Percentiles rank a stretch among this genome's conserved stretches.
Conservation (phyloP, 2,113 vertebrate genomes). For the Gadus macrocephalus region DNA sequence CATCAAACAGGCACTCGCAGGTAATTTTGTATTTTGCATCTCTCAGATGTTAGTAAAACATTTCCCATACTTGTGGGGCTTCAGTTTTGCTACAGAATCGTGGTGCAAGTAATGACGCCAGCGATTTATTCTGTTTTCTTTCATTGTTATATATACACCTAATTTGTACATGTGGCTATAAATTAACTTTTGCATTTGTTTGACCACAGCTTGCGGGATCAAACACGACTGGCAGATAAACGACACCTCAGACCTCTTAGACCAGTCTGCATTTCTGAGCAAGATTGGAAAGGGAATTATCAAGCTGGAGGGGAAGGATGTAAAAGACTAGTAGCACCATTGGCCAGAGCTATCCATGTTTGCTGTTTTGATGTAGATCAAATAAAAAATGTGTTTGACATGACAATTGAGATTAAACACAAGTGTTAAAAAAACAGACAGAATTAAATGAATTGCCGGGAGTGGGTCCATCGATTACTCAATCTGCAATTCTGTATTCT, state of each 20-base stretch:
- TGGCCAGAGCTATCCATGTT: background rate
- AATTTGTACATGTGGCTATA: background rate
- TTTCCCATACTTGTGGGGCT: too few species aligned
- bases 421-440: too few species aligned
- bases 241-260: conserved; percentile 56
- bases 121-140: too few species aligned
- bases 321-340: conserved; percentile 38
- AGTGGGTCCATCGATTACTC: too few species aligned
- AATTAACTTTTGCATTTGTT: background rate
- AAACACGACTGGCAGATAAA: conserved; percentile 77
- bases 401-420: too few species aligned
- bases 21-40: conserved; percentile 46
- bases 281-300: conserved; percentile 58
- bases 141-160: background rate
- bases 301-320: conserved; percentile 66
- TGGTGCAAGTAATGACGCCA: too few species aligned
- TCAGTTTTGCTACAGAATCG: too few species aligned
- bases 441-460: too few species aligned
- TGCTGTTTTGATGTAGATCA: too few species aligned
- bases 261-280: conserved; percentile 54
- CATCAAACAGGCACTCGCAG: conserved; percentile 61
- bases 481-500: too few species aligned
- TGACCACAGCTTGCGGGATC: conserved; percentile 57
- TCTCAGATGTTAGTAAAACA: too few species aligned
- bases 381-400: too few species aligned